Base-by-base conservation (phyloP, 2,888 invertebrate genomes). In the Acleris laterana region DNA sequence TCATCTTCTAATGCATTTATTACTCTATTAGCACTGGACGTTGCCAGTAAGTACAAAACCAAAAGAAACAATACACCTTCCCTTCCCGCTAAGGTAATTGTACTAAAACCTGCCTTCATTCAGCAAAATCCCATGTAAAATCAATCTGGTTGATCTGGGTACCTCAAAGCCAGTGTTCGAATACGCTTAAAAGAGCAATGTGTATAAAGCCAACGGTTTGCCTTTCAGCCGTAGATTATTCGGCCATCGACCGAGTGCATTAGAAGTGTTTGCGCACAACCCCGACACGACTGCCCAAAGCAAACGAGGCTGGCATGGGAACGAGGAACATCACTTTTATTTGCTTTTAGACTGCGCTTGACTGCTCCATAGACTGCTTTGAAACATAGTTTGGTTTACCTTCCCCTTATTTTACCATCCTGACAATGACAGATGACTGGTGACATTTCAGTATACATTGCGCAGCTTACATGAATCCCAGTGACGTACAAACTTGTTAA, bases 221-320 rank as follows among this genome's bases (percentile, higher is more conserved):
- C 61, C 46, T 52, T 62, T 62, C 38, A 38, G 57, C 56, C 57
- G 46, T 66, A 57, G 61, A 66, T 66, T 57, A 61, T 44, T 62
- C 20, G 1, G 49, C 19, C 16, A 51, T 61, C 55, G 50, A 50
- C 61, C 65, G 49, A 56, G 56, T 66, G 65, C 66, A 61, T 46
- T 22, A 44, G 32, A 65, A 66, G 61, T 66, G 66, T 66, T 66
- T 66, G 57, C 32, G 2, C 17, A 38, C 56, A 57, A 62, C 55
- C 50, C 57, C 28, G 25, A 57, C 57, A 57, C 56, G 65, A 51
- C 28, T 48, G 51, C 49, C 57, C 57, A 66, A 48, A 51, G 66
- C 57, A 52, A 62, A 57, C 51, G 28, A 17, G 32, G 25, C 19
- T 11, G 42, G 16, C 7, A 17, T 7, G 44, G 25, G 25, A 42